Evolutionary conservation across 1,140 invertebrate species (phyloP), one percentile per base, ranked within the genome.

Genomic region (Olivierus martensii): DNA sequence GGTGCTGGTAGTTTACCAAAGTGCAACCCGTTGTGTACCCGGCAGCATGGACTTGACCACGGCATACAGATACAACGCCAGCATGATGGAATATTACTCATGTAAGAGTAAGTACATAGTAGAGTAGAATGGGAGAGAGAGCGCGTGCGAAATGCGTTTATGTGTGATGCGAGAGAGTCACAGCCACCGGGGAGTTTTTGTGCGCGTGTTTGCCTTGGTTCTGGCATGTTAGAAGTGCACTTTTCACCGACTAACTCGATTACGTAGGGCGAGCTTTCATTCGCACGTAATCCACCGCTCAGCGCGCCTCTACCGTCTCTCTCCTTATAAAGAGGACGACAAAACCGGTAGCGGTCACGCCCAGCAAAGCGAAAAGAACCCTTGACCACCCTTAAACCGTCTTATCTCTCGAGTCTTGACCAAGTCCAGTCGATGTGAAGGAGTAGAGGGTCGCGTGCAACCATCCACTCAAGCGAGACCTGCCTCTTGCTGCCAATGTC

Each of bases 31-130:
- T 28, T 28, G 28, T 28, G 28, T 28, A 28, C 28, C 28, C 28
- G 28, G 9, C 28, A 28, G 28, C 14, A 87, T 93, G 80, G 88
- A 93, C 74, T 78, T 93, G 60, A 85, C 84, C 61, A 89, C 87
- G 56, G 87, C 88, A 57, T 93, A 94, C 68, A 79, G 89, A 65
- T 94, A 94, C 75, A 94, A 92, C 71, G 89, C 92, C 66, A 92
- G 91, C 71, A 93, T 94, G 88, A 93, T 94, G 89, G 89, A 94
- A 75, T 94, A 93, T 74, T 94, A 94, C 67, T 92, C 89, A 67
- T 94, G 89, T 92, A 83, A 91, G 85, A 76, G 64, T 66, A 64
- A 69, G 45, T 39, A 34, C 28, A 4, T 22, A 18, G 41, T 43
- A 18, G 41, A 22, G 17, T 18, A 43, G 28, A 9, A 28, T 6